These are phyloP conservation scores for Gavia stellata DNA, from an alignment of 2,113 vertebrate genomes.

Conservation along the genomic window DNA sequence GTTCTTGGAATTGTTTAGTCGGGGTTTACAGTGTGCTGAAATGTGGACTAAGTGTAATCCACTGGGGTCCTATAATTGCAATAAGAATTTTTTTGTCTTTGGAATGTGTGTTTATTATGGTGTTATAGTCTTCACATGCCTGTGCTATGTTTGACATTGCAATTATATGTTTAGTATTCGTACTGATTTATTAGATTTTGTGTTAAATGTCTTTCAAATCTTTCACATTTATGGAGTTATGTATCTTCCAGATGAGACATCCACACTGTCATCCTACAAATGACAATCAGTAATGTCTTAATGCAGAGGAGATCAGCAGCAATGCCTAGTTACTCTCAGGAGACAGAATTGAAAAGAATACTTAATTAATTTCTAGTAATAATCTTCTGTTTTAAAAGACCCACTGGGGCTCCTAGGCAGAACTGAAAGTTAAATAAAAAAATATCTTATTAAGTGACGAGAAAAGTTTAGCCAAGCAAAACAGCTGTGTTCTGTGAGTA, in stretches of 20 bases:
- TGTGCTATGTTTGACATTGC: neutral
- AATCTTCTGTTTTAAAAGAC: conserved; percentile 59
- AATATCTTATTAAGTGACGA: conserved; percentile 42
- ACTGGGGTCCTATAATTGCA: neutral
- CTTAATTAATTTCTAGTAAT: conserved; percentile 72
- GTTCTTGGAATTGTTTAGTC: neutral
- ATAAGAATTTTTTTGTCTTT: neutral
- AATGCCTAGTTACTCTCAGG: conserved; percentile 39
- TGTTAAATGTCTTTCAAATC: conserved; percentile 38
- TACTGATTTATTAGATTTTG: conserved; percentile 27
- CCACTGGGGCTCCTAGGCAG: conserved; percentile 42
- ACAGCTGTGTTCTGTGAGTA: conserved; percentile 5
- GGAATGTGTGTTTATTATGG: neutral
- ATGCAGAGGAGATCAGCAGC: conserved; percentile 40
- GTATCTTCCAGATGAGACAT: conserved; percentile 42
- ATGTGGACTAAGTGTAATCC: neutral
- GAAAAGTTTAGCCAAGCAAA: conserved; percentile 60
- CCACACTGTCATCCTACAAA: neutral
- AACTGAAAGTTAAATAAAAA: conserved; percentile 68
- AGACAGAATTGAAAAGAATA: conserved; percentile 61
- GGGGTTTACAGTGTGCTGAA: neutral
- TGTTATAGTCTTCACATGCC: neutral
- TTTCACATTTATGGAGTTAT: conserved; percentile 42
- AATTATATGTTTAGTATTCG: conserved; percentile 36
- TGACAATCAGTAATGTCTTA: conserved; percentile 60